phyloP scores from a whole-genome alignment of 2,113 vertebrate species.

The Piaya cayana region DNA sequence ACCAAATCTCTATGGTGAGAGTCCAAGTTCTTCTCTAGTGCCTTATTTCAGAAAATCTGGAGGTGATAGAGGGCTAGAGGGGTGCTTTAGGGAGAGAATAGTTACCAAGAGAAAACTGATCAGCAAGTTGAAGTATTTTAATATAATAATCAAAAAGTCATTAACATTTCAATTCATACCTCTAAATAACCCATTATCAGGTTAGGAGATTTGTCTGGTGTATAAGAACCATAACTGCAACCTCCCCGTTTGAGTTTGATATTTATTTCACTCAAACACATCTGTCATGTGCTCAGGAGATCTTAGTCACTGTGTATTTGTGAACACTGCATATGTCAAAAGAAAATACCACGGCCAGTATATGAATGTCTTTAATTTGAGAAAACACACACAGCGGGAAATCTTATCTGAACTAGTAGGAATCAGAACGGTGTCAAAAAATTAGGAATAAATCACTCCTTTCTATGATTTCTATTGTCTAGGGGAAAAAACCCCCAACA shows the following conservation, averaged over 20 bases:
- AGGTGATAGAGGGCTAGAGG: background rate
- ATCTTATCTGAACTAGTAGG: background rate
- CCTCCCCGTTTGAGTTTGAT: background rate
- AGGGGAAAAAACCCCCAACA: background rate
- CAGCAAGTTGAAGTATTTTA: background rate
- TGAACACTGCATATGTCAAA: background rate
- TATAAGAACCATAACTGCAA: background rate
- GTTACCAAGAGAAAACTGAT: background rate
- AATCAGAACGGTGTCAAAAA: background rate
- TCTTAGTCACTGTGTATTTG: conserved; percentile 4
- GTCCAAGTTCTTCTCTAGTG: background rate
- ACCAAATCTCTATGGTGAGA: background rate
- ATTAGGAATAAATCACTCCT: background rate
- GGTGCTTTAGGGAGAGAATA: background rate
- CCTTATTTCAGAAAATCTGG: background rate
- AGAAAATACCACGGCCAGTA: background rate
- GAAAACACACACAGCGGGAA: background rate
- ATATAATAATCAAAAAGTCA: background rate
- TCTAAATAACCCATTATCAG: background rate
- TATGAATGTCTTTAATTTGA: background rate
- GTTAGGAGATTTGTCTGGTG: background rate
- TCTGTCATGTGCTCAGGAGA: background rate
- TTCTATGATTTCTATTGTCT: background rate
- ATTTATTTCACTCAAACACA: background rate
- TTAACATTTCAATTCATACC: background rate